These are phyloP conservation scores for Biston betularia DNA, from an alignment of 2,888 invertebrate species.

Conservation along the genomic window DNA sequence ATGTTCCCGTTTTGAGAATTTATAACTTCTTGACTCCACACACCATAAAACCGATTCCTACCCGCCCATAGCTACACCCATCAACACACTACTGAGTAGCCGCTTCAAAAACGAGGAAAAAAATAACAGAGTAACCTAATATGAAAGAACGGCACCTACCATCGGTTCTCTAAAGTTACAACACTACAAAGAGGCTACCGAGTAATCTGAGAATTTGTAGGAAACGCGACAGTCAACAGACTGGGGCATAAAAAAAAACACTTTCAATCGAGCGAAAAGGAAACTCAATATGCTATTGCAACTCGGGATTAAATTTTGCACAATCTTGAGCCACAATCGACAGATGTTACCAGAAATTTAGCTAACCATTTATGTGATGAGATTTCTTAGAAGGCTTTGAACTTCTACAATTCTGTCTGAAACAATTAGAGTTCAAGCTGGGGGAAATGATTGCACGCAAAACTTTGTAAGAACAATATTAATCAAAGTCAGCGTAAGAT, in stretches of 20 bases:
- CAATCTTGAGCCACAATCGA: conserved; percentile 75
- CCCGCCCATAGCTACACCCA: conserved; percentile 73
- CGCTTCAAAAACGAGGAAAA: conserved; percentile 48
- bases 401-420: conserved; percentile 55
- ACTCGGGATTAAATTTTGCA: conserved; percentile 81
- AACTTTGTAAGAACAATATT: conserved; percentile 36
- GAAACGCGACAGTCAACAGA: conserved; percentile 80
- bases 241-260: conserved; percentile 74
- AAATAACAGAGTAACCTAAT: conserved; percentile 68
- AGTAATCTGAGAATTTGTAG: conserved; percentile 77
- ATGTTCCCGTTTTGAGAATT: conserved; percentile 47
- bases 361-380: conserved; percentile 68
- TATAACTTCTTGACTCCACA: conserved; percentile 53
- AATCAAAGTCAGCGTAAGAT: conserved; percentile 31
- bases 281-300: conserved; percentile 81
- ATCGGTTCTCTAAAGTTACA: conserved; percentile 68
- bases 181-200: conserved; percentile 78
- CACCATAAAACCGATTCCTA: conserved; percentile 65
- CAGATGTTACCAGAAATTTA: conserved; percentile 80
- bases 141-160: conserved; percentile 67
- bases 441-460: conserved; percentile 28
- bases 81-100: conserved; percentile 63
- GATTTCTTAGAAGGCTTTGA: conserved; percentile 59
- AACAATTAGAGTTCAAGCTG: conserved; percentile 55
- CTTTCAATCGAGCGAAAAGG: conserved; percentile 78